Evolutionary conservation across 2,888 invertebrate genomes (phyloP).

Genomic region (Leucophenga montana): DNA sequence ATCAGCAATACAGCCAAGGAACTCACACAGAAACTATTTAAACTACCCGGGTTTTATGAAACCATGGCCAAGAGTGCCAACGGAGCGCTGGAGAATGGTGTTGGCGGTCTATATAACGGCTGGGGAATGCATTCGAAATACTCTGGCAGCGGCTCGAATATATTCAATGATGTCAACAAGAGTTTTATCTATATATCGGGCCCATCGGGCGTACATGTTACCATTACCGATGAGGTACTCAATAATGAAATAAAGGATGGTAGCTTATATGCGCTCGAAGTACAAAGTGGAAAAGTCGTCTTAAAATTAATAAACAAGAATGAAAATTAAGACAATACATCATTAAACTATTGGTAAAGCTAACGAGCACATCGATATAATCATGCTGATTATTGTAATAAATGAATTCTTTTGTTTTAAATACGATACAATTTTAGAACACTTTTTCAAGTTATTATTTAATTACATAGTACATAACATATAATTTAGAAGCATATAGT

Average conservation of each 20-base stretch:
- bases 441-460: constrained; percentile 7
- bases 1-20: constrained; percentile 80
- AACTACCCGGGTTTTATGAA: constrained; percentile 75
- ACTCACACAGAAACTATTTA: constrained; percentile 78
- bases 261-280: constrained; percentile 80
- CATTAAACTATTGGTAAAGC: not conserved
- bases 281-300: constrained; percentile 74
- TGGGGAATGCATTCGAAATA: constrained; percentile 72
- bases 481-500: not conserved
- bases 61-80: constrained; percentile 65
- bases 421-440: not conserved
- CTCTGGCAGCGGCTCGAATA: constrained; percentile 73
- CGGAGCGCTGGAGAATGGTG: constrained; percentile 56
- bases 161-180: constrained; percentile 74
- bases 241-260: constrained; percentile 85
- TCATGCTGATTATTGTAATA: not conserved
- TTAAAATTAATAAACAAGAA: constrained; percentile 72
- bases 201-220: constrained; percentile 87
- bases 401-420: not conserved
- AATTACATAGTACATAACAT: not conserved
- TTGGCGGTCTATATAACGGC: constrained; percentile 52
- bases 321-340: constrained; percentile 8
- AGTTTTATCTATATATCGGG: constrained; percentile 84
- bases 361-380: not conserved
- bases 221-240: constrained; percentile 89